These are phyloP conservation scores for Paralichthys olivaceus DNA, from an alignment of 2,113 vertebrate species.

Conservation along the genomic window DNA sequence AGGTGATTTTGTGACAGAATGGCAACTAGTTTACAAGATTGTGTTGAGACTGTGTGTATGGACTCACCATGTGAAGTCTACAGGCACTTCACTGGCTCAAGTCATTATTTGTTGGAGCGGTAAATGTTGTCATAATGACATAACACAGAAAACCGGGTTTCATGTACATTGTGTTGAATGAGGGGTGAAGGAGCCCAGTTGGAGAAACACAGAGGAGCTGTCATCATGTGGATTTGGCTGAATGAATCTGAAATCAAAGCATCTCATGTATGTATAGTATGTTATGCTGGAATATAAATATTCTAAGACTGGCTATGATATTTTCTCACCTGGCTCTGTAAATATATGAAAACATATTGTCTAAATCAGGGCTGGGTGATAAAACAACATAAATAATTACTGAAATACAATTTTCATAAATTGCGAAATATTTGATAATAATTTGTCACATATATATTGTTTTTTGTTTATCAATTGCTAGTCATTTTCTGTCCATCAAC, in stretches of 20 bases:
- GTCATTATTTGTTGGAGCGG: constrained; percentile 21
- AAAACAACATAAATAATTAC: too few relatives aligned
- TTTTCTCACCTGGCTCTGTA: too few relatives aligned
- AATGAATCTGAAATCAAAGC: neutral
- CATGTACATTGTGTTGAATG: neutral
- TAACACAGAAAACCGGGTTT: constrained; percentile 17
- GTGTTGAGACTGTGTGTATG: constrained; percentile 1
- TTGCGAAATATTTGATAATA: too few relatives aligned
- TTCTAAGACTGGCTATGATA: neutral
- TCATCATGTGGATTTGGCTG: neutral
- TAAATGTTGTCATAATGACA: constrained; percentile 3
- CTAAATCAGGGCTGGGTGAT: too few relatives aligned
- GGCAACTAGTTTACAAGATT: constrained; percentile 11
- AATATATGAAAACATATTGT: too few relatives aligned
- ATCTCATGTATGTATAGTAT: neutral
- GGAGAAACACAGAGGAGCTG: neutral
- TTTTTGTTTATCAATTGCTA: too few relatives aligned
- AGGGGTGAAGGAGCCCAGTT: neutral
- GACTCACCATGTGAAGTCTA: neutral
- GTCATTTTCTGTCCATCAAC: too few relatives aligned
- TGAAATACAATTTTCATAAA: too few relatives aligned
- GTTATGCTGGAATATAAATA: neutral
- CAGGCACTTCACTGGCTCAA: constrained; percentile 5
- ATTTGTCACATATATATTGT: too few relatives aligned
- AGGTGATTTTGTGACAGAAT: neutral